phyloP scores from a whole-genome alignment of 2,888 invertebrate genomes.

The Amaurobius ferox region DNA sequence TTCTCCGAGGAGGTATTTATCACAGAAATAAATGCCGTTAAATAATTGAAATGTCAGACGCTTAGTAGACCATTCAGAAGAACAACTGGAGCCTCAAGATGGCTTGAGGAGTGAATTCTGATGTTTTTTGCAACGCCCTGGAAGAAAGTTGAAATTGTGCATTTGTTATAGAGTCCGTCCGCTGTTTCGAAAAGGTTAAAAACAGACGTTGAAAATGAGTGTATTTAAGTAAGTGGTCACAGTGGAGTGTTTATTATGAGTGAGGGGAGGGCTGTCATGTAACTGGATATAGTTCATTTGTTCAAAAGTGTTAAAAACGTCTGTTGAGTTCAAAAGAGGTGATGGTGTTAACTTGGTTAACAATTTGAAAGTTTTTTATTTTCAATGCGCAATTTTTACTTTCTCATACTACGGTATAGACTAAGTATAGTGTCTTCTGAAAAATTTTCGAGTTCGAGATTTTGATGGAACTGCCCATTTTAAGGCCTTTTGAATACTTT shows the following conservation, averaged over 20 bases:
- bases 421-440: too few species aligned
- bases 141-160: not conserved
- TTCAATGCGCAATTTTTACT: too few species aligned
- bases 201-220: not conserved
- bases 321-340: not conserved
- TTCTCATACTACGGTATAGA: too few species aligned
- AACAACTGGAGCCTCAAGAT: not conserved
- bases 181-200: not conserved
- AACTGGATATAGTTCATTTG: not conserved
- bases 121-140: not conserved
- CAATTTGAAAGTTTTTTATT: too few species aligned
- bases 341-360: too few species aligned
- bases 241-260: too few species aligned
- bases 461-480: too few species aligned
- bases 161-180: not conserved
- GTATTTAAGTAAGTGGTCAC: too few species aligned
- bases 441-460: too few species aligned
- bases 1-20: conserved; percentile 34
- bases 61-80: not conserved
- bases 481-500: too few species aligned
- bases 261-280: not conserved
- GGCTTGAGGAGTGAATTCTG: not conserved
- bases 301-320: not conserved
- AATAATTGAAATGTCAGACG: conserved; percentile 61
- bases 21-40: conserved; percentile 47